These are phyloP conservation scores for Tachuris rubrigastra DNA, from an alignment of 2,113 vertebrate genomes.

Conservation along the genomic window DNA sequence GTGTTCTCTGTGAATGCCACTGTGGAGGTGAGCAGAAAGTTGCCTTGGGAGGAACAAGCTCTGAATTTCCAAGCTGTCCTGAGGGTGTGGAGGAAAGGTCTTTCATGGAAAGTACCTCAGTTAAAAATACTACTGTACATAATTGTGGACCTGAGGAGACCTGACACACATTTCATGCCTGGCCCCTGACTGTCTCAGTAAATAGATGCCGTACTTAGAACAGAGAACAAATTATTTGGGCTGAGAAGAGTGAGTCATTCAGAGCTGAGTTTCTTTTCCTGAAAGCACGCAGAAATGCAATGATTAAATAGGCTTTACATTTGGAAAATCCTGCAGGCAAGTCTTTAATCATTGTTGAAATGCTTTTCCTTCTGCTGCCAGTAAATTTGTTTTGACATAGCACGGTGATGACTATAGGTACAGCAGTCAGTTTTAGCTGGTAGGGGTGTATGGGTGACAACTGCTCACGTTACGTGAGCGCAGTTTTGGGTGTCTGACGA, in stretches of 20 bases:
- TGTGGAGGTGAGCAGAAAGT: not conserved
- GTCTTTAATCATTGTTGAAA: not conserved
- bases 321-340: slow-evolving; percentile 28
- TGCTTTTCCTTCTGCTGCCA: not conserved
- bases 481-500: not conserved
- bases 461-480: not conserved
- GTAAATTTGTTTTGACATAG: slow-evolving; percentile 27
- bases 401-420: not conserved
- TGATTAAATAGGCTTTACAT: not conserved
- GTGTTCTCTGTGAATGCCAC: not conserved
- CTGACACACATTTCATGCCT: not conserved
- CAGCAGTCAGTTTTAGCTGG: not conserved
- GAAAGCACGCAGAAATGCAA: not conserved
- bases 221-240: not conserved
- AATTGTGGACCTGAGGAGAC: slow-evolving; percentile 18
- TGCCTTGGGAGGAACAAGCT: not conserved
- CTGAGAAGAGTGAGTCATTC: slow-evolving; percentile 14
- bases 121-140: not conserved
- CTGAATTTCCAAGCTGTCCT: not conserved
- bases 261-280: not conserved
- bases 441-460: not conserved
- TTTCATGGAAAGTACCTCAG: not conserved
- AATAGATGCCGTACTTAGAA: not conserved
- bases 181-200: not conserved
- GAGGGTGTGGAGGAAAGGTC: not conserved